Evolutionary conservation across 1,140 invertebrate species (phyloP).

Genomic region (Centruroides vittatus): DNA sequence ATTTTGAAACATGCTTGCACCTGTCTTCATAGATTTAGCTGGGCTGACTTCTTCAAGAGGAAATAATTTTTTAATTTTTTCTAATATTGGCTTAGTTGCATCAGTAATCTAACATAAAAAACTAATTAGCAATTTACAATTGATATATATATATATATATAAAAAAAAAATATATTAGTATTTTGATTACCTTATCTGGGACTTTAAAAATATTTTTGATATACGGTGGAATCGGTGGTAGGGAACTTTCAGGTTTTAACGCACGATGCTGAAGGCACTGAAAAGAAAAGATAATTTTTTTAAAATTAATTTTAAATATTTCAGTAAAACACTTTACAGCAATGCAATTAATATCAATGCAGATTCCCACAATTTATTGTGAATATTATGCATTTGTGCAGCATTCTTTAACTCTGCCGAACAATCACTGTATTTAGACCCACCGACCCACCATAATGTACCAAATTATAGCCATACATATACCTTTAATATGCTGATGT

Average conservation of each 20-base stretch:
- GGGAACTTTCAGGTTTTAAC: constrained; percentile 26
- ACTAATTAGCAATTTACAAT: constrained; percentile 9
- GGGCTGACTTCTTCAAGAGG: constrained; percentile 24
- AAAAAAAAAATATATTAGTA: constrained; percentile 23
- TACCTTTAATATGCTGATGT: too few relatives aligned
- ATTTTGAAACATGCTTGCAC: constrained; percentile 24
- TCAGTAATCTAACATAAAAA: constrained; percentile 16
- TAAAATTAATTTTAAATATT: too few relatives aligned
- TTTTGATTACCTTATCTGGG: constrained; percentile 22
- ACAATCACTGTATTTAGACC: too few relatives aligned
- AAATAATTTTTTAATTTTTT: constrained; percentile 24
- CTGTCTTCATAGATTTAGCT: constrained; percentile 25
- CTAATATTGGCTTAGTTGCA: constrained; percentile 16
- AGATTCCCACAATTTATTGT: too few relatives aligned
- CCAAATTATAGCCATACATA: too few relatives aligned
- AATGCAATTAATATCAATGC: too few relatives aligned
- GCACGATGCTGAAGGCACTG: constrained; percentile 30
- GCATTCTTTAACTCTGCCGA: too few relatives aligned
- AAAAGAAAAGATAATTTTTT: neutral
- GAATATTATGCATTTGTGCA: too few relatives aligned
- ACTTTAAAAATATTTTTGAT: constrained; percentile 4
- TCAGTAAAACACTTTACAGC: too few relatives aligned
- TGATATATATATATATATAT: constrained; percentile 3
- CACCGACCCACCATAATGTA: too few relatives aligned
- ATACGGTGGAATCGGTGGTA: constrained; percentile 18